These are phyloP conservation scores for Pterobdella sp. DNA, from an alignment of 2,888 invertebrate species.

Conservation along the genomic window DNA sequence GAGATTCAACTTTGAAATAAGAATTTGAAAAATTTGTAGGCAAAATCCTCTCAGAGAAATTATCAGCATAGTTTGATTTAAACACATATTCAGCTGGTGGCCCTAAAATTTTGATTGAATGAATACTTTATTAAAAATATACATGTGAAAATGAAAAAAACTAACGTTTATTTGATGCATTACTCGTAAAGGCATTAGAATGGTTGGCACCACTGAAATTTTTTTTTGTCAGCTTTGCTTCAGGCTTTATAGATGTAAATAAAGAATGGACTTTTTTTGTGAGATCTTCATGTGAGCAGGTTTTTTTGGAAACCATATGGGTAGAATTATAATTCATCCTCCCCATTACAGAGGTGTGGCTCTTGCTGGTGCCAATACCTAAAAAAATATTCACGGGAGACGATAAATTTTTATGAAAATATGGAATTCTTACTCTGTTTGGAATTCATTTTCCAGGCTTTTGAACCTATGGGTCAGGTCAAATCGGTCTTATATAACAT, in stretches of 20 bases:
- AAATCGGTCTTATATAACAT: too few relatives aligned
- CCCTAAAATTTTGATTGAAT: not conserved
- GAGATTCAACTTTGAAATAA: too few relatives aligned
- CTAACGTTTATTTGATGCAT: too few relatives aligned
- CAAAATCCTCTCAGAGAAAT: not conserved
- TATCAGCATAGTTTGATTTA: not conserved
- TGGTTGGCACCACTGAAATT: not conserved
- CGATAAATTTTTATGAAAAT: too few relatives aligned
- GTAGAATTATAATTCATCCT: conserved; percentile 3
- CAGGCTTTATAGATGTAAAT: not conserved
- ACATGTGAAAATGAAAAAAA: too few relatives aligned
- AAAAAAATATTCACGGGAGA: too few relatives aligned
- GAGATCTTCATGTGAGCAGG: conserved; percentile 27
- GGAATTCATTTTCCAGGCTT: too few relatives aligned
- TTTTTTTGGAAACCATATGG: conserved; percentile 16
- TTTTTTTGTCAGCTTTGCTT: not conserved
- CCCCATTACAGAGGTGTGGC: conserved; percentile 24
- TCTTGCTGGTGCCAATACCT: conserved; percentile 27
- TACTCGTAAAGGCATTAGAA: not conserved
- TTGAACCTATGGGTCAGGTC: too few relatives aligned
- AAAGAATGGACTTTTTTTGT: conserved; percentile 7
- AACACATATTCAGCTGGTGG: not conserved
- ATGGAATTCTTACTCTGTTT: too few relatives aligned
- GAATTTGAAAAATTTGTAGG: not conserved
- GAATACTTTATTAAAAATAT: not conserved